These are phyloP conservation scores for Steatornis caripensis DNA, from an alignment of 2,113 vertebrate species.

Conservation along the genomic window DNA sequence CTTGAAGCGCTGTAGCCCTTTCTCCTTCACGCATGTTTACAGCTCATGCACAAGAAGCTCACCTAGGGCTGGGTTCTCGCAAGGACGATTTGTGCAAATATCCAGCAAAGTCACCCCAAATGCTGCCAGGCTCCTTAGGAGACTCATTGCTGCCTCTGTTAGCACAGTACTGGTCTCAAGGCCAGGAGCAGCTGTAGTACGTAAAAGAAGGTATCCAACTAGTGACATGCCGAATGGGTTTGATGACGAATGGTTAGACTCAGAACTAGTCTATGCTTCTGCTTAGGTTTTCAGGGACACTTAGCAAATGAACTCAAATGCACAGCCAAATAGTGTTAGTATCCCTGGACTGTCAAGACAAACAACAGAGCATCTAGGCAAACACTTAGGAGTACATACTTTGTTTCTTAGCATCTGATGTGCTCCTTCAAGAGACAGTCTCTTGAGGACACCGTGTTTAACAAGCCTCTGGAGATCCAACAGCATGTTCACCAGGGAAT, in stretches of 20 bases:
- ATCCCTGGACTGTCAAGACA: not conserved
- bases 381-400: not conserved
- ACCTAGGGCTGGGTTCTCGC: fast-evolving
- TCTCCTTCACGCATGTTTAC: not conserved
- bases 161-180: not conserved
- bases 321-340: not conserved
- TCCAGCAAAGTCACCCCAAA: not conserved
- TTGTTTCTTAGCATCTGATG: not conserved
- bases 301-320: not conserved
- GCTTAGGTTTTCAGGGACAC: not conserved
- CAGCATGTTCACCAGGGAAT: not conserved
- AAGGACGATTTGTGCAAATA: not conserved
- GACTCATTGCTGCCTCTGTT: not conserved
- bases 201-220: not conserved
- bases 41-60: not conserved
- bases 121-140: not conserved
- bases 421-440: not conserved
- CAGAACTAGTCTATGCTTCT: not conserved
- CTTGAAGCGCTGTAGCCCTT: not conserved
- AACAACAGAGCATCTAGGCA: not conserved
- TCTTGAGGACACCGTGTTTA: not conserved
- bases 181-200: not conserved
- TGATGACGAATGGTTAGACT: not conserved
- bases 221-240: not conserved
- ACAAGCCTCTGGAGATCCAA: not conserved